Conservation (phyloP, 2,797 vertebrate genomes). For the Pipistrellus nathusii region DNA sequence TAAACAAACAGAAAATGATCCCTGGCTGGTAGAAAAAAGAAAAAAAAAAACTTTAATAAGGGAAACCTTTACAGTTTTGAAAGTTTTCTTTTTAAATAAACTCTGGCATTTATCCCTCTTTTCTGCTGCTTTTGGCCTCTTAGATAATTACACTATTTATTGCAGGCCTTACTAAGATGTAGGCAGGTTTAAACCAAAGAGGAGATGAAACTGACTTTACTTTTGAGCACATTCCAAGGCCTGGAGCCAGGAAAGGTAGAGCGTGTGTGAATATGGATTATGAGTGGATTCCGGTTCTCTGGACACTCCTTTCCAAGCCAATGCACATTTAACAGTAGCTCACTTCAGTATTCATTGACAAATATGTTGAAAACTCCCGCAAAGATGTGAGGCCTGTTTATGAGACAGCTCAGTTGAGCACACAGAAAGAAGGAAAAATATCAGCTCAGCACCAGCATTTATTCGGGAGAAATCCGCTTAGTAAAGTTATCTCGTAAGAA, state of each 20-base stretch:
- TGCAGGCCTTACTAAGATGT: neutral
- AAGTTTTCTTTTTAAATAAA: constrained; percentile 30
- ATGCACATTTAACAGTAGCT: constrained; percentile 6
- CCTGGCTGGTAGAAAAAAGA: neutral
- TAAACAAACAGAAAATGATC: neutral
- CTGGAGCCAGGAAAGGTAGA: neutral
- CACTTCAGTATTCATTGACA: neutral
- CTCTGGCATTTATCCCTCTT: neutral
- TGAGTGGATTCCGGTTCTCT: neutral
- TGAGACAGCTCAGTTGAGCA: neutral
- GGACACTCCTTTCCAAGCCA: neutral
- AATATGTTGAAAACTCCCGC: constrained; percentile 24
- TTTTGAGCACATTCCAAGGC: neutral
- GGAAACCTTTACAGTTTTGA: neutral
- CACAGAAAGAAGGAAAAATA: constrained; percentile 2
- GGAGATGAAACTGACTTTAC: neutral
- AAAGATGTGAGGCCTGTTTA: neutral
- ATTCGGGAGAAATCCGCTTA: constrained; percentile 40
- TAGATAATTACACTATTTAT: neutral
- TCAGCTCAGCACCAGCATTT: constrained; percentile 55
- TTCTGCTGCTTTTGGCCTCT: constrained; percentile 46
- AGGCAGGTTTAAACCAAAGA: neutral
- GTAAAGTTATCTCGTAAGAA: constrained; percentile 75
- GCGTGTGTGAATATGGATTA: neutral
- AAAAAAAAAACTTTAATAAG: neutral